A percentile compares a stretch with the other conserved stretches of the same genome.
phyloP scores from a whole-genome alignment of 2,888 invertebrate genomes.

The Synanthedon myopaeformis region DNA sequence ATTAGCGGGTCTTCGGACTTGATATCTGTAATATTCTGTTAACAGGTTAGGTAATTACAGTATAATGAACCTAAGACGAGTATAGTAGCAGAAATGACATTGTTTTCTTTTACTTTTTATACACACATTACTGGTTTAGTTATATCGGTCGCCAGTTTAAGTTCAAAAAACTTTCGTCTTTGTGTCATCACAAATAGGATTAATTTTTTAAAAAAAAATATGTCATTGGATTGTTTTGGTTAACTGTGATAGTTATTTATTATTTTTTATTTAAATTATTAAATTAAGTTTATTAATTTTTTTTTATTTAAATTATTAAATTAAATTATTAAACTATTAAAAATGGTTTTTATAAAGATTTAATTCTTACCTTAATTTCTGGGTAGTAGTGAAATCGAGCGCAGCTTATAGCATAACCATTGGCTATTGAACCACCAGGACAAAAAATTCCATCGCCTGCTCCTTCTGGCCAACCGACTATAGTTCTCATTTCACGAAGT shows the following conservation, averaged over 20 bases:
- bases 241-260: too few relatives aligned
- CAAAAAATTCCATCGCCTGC: slow-evolving; percentile 89
- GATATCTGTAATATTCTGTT: not conserved
- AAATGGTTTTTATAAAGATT: too few relatives aligned
- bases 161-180: too few relatives aligned
- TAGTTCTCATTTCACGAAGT: slow-evolving; percentile 80
- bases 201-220: too few relatives aligned
- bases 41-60: not conserved
- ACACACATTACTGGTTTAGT: not conserved
- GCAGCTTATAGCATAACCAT: slow-evolving; percentile 91
- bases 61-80: not conserved
- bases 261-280: too few relatives aligned
- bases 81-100: not conserved
- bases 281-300: too few relatives aligned
- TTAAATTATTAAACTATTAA: too few relatives aligned
- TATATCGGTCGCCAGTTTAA: too few relatives aligned
- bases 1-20: too few relatives aligned
- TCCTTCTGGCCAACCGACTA: slow-evolving; percentile 81
- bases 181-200: too few relatives aligned
- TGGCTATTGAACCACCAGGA: slow-evolving; percentile 91
- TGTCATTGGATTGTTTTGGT: too few relatives aligned
- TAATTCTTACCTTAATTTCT: slow-evolving; percentile 75
- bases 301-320: too few relatives aligned
- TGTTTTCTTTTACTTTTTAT: not conserved
- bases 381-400: slow-evolving; percentile 81